Percentiles rank a stretch among this genome's conserved stretches.
Evolutionary conservation across 2,113 vertebrate species (phyloP).

Genomic region (Chionomys nivalis): DNA sequence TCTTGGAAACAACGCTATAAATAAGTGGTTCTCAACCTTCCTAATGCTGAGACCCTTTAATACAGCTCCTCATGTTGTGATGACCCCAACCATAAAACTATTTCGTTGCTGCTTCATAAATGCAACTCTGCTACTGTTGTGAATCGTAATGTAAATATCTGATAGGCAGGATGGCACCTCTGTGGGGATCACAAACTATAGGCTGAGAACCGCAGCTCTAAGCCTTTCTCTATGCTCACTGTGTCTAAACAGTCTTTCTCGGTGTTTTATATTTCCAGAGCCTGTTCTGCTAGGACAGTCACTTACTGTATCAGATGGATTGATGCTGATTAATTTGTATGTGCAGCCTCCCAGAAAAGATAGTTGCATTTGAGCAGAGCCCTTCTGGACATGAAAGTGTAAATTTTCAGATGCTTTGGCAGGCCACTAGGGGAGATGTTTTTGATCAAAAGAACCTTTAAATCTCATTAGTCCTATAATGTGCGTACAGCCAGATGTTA

Average conservation of each 20-base stretch:
- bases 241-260: background rate
- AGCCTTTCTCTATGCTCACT: background rate
- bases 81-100: background rate
- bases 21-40: background rate
- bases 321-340: slow-evolving; percentile 28
- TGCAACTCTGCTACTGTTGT: background rate
- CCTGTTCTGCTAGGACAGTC: background rate
- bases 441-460: slow-evolving; percentile 53
- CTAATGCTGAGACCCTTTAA: background rate
- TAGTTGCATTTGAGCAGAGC: background rate
- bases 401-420: slow-evolving; percentile 47
- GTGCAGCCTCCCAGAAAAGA: background rate
- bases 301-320: background rate
- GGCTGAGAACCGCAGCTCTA: background rate
- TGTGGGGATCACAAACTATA: background rate
- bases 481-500: slow-evolving; percentile 31
- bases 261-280: background rate
- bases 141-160: background rate
- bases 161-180: background rate
- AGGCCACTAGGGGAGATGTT: slow-evolving; percentile 12
- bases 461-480: slow-evolving; percentile 55
- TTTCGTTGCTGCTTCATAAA: background rate
- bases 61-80: background rate
- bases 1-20: background rate
- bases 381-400: slow-evolving; percentile 50